These are phyloP conservation scores for Castor canadensis DNA, from an alignment of 2,113 vertebrate genomes.

Conservation along the genomic window DNA sequence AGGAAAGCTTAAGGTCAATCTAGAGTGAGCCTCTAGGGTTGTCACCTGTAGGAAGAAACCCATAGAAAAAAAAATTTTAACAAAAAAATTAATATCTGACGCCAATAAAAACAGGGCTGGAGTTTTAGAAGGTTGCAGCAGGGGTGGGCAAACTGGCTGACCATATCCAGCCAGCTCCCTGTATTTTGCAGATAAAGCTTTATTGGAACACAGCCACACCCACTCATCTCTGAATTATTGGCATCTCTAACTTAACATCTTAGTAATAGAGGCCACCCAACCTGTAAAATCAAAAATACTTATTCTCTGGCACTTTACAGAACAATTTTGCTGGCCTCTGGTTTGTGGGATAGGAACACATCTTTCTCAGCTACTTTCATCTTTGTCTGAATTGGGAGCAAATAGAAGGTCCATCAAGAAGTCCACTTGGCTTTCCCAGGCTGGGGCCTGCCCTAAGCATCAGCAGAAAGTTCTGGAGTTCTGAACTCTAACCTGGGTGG, in stretches of 20 bases:
- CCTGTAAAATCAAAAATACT: not conserved
- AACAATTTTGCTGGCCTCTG: not conserved
- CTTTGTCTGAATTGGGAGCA: not conserved
- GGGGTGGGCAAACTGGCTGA: not conserved
- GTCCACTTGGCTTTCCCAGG: not conserved
- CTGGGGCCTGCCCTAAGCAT: not conserved
- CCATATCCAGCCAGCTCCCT: not conserved
- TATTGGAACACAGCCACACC: not conserved
- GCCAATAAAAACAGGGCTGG: not conserved
- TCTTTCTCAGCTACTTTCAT: not conserved
- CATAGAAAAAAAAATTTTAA: no score
- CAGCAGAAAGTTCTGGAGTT: not conserved
- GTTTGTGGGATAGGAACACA: not conserved
- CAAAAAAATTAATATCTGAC: not conserved
- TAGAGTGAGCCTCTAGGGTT: not conserved
- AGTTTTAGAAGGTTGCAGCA: not conserved
- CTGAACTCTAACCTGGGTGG: not conserved
- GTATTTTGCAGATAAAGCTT: conserved; percentile 11
- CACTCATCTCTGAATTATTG: not conserved
- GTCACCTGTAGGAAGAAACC: not conserved
- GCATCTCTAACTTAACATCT: not conserved
- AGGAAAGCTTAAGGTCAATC: not conserved
- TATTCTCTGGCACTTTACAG: not conserved
- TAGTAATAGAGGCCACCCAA: not conserved
- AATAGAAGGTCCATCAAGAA: not conserved